Evolutionary conservation across 2,113 vertebrate genomes (phyloP), one percentile per base, ranked within the genome.

Genomic region (Amazona guildingii): DNA sequence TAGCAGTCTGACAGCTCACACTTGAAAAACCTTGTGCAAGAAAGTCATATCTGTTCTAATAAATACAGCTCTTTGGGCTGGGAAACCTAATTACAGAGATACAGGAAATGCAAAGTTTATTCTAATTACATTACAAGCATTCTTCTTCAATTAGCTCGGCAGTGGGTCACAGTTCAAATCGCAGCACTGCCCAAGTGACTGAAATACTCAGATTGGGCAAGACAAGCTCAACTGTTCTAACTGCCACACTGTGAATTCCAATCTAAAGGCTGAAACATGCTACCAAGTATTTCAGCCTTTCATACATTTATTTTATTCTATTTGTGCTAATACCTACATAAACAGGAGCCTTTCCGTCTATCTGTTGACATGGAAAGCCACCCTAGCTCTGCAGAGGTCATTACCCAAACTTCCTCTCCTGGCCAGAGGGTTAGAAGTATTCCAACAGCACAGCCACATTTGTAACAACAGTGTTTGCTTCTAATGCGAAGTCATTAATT

Each of bases 71-170:
- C 76, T 8, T 37, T n/a, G 66, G 74, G 66, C 61, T 21, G 43
- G 76, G 63, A 92, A 96, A 79, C 13, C 44, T 51, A 82, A 88
- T 48, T 74, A 76, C 17, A 70, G 33, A 66, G 74, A 39, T 54
- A 86, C 85, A 87, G 94, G 68, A 96, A 97, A 87, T 73, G 83
- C 80, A 44, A 29, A 83, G 88, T 62, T 92, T 93, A 86, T 44
- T 83, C 29, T 67, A 33, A 94, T 75, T 28, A 31, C 73, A 55
- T 44, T 79, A 61, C 55, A 59, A 72, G 49, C 88, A 78, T 91
- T 94, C 86, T 35, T 83, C 63, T 82, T 43, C 43, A 87, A 28
- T 25, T 2, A 87, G 62, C 55, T 82, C 2, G 0, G 54, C 57
- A 31, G 37, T 5, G 12, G 75, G 75, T 82, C 93, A 81, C 48